Percentiles rank a stretch among this genome's conserved stretches.
Conservation (phyloP, 1,140 invertebrate genomes). For the Lutraria rhynchaena region DNA sequence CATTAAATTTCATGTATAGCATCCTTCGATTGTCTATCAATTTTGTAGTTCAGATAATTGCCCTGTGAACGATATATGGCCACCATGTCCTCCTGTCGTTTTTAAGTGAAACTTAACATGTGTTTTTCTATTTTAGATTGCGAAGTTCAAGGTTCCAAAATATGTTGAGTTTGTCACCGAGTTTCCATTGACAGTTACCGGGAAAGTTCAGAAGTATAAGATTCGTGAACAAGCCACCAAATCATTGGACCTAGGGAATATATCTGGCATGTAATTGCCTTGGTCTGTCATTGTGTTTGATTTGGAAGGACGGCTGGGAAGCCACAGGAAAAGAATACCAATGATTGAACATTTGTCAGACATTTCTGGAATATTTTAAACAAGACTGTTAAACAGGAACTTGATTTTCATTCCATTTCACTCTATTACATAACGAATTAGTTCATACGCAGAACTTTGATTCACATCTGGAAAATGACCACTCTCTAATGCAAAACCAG, state of each 20-base stretch:
- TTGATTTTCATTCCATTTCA: too few species aligned
- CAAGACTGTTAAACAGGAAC: too few species aligned
- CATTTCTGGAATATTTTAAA: background rate
- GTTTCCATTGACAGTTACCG: constrained; percentile 92
- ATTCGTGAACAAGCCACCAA: constrained; percentile 83
- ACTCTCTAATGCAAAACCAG: too few species aligned
- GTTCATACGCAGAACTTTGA: too few species aligned
- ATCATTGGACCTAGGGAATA: constrained; percentile 74
- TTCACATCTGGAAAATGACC: too few species aligned
- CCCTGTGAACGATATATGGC: too few species aligned
- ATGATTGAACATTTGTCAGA: background rate
- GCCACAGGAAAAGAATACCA: background rate
- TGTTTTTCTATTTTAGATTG: constrained; percentile 84
- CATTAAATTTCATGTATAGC: too few species aligned
- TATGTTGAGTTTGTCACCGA: constrained; percentile 87
- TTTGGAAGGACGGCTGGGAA: background rate
- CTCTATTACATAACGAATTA: too few species aligned
- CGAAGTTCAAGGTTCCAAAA: constrained; percentile 92
- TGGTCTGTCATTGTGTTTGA: background rate
- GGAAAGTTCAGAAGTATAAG: constrained; percentile 91
- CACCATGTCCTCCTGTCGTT: background rate
- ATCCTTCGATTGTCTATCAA: too few species aligned
- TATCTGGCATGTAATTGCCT: too few species aligned
- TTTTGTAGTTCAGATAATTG: too few species aligned
- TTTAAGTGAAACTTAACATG: too few species aligned